A percentile compares a stretch with the other conserved stretches of the same genome.
These are phyloP conservation scores for Prionailurus viverrinus DNA, from an alignment of 2,113 vertebrate species.

Conservation along the genomic window DNA sequence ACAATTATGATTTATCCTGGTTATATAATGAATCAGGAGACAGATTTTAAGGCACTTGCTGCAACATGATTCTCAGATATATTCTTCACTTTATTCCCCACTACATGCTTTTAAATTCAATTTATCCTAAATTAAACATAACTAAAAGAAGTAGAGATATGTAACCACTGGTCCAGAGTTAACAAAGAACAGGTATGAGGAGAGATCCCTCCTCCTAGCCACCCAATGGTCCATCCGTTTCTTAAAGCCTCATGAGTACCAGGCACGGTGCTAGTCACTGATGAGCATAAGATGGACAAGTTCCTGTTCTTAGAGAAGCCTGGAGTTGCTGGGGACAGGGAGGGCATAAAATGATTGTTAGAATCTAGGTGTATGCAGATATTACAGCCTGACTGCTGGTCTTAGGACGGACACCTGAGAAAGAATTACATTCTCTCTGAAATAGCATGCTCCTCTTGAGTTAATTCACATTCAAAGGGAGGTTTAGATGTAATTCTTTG, in stretches of 20 bases:
- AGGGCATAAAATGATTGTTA: neutral
- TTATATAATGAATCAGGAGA: conserved; percentile 64
- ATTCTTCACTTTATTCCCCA: neutral
- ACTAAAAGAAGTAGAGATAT: conserved; percentile 67
- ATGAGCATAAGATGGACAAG: neutral
- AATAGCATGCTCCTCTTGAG: neutral
- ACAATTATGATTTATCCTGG: conserved; percentile 76
- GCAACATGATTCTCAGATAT: conserved; percentile 30
- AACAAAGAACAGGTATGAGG: neutral
- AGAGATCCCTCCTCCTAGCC: neutral
- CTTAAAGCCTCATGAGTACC: neutral
- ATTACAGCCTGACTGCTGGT: neutral
- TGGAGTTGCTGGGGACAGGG: neutral
- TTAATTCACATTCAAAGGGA: neutral
- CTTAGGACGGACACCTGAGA: neutral
- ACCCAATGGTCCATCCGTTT: neutral
- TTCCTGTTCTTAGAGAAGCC: neutral
- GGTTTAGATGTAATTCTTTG: neutral
- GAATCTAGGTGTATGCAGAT: neutral
- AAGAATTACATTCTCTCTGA: neutral
- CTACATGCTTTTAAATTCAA: conserved; percentile 34
- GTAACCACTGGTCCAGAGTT: conserved; percentile 1
- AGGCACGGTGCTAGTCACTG: neutral
- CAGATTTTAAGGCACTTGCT: conserved; percentile 65
- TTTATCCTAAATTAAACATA: conserved; percentile 70